These are phyloP conservation scores for Neopelma chrysocephalum DNA, from an alignment of 2,797 vertebrate genomes.

Conservation along the genomic window DNA sequence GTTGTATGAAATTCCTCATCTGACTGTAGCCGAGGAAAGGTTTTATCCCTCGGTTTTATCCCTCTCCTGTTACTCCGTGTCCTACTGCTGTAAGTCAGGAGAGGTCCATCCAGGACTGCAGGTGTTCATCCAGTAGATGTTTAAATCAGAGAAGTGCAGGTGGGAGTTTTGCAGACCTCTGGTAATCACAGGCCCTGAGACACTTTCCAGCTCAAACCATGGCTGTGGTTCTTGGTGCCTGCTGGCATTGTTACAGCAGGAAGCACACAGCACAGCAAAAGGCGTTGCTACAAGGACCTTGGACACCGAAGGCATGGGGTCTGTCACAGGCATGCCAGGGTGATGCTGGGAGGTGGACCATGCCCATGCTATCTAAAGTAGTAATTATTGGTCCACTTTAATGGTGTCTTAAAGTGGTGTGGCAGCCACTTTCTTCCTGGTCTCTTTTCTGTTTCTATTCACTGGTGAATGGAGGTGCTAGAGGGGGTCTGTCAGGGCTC, in stretches of 20 bases:
- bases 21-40: not conserved
- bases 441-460: not conserved
- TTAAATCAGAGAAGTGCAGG: not conserved
- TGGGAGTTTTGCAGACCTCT: not conserved
- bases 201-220: rapidly evolving
- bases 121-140: not conserved
- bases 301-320: rapidly evolving
- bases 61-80: rapidly evolving
- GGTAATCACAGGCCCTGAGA: rapidly evolving
- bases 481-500: not conserved
- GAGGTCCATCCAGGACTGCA: not conserved
- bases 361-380: not conserved
- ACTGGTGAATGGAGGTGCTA: not conserved
- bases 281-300: not conserved
- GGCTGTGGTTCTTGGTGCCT: not conserved
- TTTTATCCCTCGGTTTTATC: not conserved
- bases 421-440: not conserved
- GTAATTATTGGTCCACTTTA: not conserved
- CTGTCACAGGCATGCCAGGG: not conserved
- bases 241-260: not conserved
- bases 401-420: not conserved
- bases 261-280: not conserved
- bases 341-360: not conserved
- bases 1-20: not conserved
- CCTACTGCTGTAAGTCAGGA: not conserved